Evolutionary conservation across 2,888 invertebrate genomes (phyloP).

Genomic region (Phortica okadai): DNA sequence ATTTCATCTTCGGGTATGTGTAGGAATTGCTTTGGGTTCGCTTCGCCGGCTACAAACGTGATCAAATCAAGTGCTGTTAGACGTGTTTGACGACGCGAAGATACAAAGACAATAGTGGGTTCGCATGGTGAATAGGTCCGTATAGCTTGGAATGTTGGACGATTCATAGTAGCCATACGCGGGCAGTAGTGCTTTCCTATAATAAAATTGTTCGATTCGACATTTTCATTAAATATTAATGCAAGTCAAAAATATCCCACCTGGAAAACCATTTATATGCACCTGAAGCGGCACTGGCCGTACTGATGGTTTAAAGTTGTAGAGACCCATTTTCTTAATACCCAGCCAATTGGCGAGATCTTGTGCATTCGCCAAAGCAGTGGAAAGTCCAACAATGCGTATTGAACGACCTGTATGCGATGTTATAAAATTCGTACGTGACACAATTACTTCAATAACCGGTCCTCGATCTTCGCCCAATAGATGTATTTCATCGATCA

Average conservation of each 20-base stretch:
- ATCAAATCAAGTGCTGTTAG: conserved; percentile 97
- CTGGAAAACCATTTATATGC: conserved; percentile 96
- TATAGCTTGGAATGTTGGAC: conserved; percentile 97
- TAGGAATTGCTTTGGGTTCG: conserved; percentile 96
- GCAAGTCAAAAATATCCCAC: conserved; percentile 71
- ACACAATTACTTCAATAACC: conserved; percentile 97
- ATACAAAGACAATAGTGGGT: conserved; percentile 95
- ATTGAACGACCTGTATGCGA: conserved; percentile 89
- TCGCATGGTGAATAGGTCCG: conserved; percentile 93
- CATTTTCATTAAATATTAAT: neutral
- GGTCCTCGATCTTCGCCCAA: conserved; percentile 94
- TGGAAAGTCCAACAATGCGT: conserved; percentile 95
- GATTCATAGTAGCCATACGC: conserved; percentile 99
- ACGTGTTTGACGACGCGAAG: conserved; percentile 96
- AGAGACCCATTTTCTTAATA: conserved; percentile 92
- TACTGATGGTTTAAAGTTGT: conserved; percentile 98
- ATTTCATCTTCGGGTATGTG: conserved; percentile 91
- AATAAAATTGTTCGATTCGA: neutral
- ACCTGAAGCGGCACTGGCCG: conserved; percentile 95
- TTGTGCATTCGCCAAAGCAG: conserved; percentile 97
- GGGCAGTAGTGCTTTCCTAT: conserved; percentile 95
- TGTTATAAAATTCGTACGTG: conserved; percentile 96
- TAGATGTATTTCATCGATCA: conserved; percentile 99
- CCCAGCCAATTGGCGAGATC: conserved; percentile 98
- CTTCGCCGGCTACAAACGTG: conserved; percentile 91